Base-by-base conservation (phyloP, 2,113 vertebrate species). In the Dasyprocta punctata region DNA sequence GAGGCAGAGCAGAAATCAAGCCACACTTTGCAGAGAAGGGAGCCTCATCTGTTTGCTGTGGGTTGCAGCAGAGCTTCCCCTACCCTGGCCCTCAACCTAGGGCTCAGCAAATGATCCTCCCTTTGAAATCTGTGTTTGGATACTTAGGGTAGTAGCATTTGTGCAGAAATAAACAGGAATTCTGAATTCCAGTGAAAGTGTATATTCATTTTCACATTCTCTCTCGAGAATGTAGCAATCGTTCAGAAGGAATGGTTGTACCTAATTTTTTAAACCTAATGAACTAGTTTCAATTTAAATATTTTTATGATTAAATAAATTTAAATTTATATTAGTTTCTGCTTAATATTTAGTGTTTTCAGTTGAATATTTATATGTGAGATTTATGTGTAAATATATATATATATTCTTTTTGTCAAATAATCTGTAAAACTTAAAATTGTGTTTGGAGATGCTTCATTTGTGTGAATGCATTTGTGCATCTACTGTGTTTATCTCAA, bases 381-480 rank as follows among this genome's bases (percentile, higher is more conserved):
- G 30, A 69, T 81, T 33, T 85, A 16, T 26, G 9, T 77, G 5
- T 75, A 3, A 61, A 65, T 44, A 73, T 87, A 12, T 56, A 24
- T 80, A 49, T 49, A n/a, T n/a, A n/a, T 49, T 16, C 14, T 82
- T 56, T 91, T 77, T 58, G 58, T 89, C 30, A 67, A 90, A 7
- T 75, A 78, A 44, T 44, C 58, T 60, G 11, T n/a, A 63, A 90
- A 89, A 96, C 63, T 90, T 87, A 88, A 95, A 87, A 38, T 9
- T 56, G n/a, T 87, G 41, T n/a, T 17, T 65, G 52, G 36, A 93
- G 60, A 60, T 28, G 7, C 41, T 44, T 92, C 7, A 11, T 67
- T 61, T 58, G 78, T 75, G 54, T 33, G 30, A 16, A 8, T 91
- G 69, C 33, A 3, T 38, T 85, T 85, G 19, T 92, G 89, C 8